These are phyloP conservation scores for Polypedilum vanderplanki DNA, from an alignment of 1,140 invertebrate genomes.

Conservation along the genomic window DNA sequence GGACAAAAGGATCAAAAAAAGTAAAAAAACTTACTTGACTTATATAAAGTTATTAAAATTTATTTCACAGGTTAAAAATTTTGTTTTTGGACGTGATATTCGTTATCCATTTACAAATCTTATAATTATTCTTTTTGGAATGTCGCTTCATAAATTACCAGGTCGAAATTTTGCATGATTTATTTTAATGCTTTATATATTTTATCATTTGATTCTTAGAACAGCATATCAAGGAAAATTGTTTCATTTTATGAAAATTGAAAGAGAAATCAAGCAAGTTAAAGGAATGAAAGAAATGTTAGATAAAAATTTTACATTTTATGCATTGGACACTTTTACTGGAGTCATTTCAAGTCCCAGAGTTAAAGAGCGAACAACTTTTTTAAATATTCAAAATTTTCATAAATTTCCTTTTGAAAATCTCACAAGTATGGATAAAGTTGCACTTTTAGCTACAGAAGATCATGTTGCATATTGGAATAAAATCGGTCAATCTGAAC, in stretches of 20 bases:
- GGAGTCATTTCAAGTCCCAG: neutral
- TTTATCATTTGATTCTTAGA: neutral
- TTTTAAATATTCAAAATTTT: neutral
- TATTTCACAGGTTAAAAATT: neutral
- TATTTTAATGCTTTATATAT: neutral
- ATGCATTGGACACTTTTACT: neutral
- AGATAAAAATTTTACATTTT: neutral
- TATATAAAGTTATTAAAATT: neutral
- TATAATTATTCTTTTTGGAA: neutral
- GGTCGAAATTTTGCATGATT: neutral
- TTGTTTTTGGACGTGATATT: neutral
- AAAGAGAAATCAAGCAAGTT: neutral
- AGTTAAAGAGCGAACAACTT: neutral
- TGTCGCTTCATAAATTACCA: neutral
- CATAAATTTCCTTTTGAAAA: neutral
- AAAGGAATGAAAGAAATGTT: neutral
- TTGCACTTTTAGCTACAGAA: neutral
- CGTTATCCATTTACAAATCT: neutral
- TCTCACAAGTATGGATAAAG: neutral
- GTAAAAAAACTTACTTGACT: neutral
- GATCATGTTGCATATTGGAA: conserved; percentile 4
- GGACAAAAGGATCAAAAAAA: neutral
- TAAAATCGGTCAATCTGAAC: neutral
- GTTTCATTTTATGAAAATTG: neutral
- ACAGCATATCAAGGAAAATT: neutral